Base-by-base conservation (phyloP, 2,888 invertebrate species). In the Seira sanloemensis region DNA sequence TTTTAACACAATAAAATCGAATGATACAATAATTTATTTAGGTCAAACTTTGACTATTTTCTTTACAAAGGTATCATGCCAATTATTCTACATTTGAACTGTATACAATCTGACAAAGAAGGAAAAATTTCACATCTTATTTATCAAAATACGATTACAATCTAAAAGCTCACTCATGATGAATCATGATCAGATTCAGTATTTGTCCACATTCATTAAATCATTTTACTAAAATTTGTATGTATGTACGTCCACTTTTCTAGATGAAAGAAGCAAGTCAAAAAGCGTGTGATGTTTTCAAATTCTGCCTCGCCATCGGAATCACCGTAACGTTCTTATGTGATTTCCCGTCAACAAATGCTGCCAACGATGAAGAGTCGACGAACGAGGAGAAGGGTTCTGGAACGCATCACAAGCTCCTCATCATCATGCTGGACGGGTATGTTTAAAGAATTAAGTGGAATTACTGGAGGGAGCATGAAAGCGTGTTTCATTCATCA, bases 371-470 rank as follows among this genome's bases (percentile, higher is more conserved):
- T 75, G 86, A 84, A 67, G 84, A 84, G 58, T 54, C 68, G 21
- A 68, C 75, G 24, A 62, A 62, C 19, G 83, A 75, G 46, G 82
- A 78, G 21, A 82, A 82, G 73, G 74, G 78, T 69, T 84, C 84
- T 84, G 84, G 78, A 78, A 65, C 75, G 26, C 84, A 78, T 78
- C 86, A 86, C 71, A 89, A 89, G 78, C 87, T 89, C 37, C 84
- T 89, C 66, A 86, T 89, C 79, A 88, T 89, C 84, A 88, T 89
- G 89, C 85, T 89, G 68, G 89, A 88, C 77, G 89, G 89, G 89
- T 89, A 77, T 82, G 87, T 81, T 58, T 19, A 21, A 5, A 23
- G 37, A 37, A 72, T 78, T n/a, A 78, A 78, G 73, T 83, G 83
- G 78, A 78, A 78, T 83, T 78, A 73, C n/a, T n/a, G n/a, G n/a